phyloP scores from a whole-genome alignment of 2,797 vertebrate species.

The Morelia viridis region DNA sequence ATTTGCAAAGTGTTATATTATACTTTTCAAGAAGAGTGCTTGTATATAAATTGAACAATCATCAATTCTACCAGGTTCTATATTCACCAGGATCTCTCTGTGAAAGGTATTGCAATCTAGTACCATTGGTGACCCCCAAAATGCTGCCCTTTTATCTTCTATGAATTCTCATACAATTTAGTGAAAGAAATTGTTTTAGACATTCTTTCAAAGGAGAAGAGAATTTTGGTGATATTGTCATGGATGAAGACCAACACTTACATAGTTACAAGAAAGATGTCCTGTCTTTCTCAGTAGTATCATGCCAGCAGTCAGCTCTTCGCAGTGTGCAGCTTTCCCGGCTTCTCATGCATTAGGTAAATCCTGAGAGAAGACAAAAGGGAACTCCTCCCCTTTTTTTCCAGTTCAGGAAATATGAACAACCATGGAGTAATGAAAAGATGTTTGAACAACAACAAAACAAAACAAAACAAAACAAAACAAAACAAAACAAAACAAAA shows the following conservation, averaged over 20 bases:
- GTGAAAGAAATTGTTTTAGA: neutral
- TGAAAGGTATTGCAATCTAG: no score
- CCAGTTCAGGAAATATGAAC: neutral
- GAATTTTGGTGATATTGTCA: neutral
- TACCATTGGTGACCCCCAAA: neutral
- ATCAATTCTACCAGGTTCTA: no score
- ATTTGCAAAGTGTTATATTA: neutral
- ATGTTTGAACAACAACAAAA: neutral
- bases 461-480: no score
- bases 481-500: no score
- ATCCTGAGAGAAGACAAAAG: neutral
- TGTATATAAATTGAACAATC: no score
- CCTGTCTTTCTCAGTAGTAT: neutral
- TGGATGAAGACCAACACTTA: neutral
- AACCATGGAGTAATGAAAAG: neutral
- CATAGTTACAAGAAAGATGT: neutral
- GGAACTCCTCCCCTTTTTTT: neutral
- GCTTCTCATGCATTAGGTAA: neutral
- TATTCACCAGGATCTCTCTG: no score
- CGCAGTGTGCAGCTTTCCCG: neutral
- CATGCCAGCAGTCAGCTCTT: neutral
- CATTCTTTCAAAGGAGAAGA: neutral
- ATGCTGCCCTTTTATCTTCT: neutral
- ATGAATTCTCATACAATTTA: neutral
- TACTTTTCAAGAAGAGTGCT: neutral